Evolutionary conservation across 2,888 invertebrate genomes (phyloP).

Genomic region (Agrotis segetum): DNA sequence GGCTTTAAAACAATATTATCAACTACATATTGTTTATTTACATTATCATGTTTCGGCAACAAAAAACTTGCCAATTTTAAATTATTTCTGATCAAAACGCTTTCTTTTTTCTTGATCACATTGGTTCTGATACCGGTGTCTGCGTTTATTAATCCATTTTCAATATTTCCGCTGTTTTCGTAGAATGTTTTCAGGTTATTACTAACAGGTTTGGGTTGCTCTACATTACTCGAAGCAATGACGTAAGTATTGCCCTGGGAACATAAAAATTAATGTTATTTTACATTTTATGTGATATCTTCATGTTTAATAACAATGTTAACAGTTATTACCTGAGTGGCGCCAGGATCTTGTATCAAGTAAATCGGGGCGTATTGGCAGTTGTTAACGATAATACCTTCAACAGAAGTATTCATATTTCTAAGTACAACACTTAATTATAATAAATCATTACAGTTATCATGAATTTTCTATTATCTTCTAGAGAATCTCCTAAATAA

Average conservation of each 20-base stretch:
- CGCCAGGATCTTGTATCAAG: slow-evolving; percentile 84
- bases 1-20: slow-evolving; percentile 79
- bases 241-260: slow-evolving; percentile 83
- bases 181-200: slow-evolving; percentile 88
- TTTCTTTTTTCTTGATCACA: slow-evolving; percentile 78
- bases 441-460: slow-evolving; percentile 70
- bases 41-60: slow-evolving; percentile 79
- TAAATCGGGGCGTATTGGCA: slow-evolving; percentile 88
- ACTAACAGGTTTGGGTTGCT: slow-evolving; percentile 78
- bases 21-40: slow-evolving; percentile 74
- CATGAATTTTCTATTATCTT: slow-evolving; percentile 41
- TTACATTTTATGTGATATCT: slow-evolving; percentile 33
- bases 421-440: slow-evolving; percentile 63
- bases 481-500: slow-evolving; percentile 34
- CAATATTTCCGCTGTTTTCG: slow-evolving; percentile 88
- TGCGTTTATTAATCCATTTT: slow-evolving; percentile 75
- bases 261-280: slow-evolving; percentile 52
- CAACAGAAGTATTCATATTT: slow-evolving; percentile 82
- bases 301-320: slow-evolving; percentile 56
- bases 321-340: slow-evolving; percentile 81
- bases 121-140: slow-evolving; percentile 73
- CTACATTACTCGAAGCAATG: slow-evolving; percentile 75
- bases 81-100: slow-evolving; percentile 79
- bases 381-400: slow-evolving; percentile 83
- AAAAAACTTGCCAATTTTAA: slow-evolving; percentile 86